phyloP scores from a whole-genome alignment of 2,888 invertebrate genomes.

The Chloroclysta siterata region DNA sequence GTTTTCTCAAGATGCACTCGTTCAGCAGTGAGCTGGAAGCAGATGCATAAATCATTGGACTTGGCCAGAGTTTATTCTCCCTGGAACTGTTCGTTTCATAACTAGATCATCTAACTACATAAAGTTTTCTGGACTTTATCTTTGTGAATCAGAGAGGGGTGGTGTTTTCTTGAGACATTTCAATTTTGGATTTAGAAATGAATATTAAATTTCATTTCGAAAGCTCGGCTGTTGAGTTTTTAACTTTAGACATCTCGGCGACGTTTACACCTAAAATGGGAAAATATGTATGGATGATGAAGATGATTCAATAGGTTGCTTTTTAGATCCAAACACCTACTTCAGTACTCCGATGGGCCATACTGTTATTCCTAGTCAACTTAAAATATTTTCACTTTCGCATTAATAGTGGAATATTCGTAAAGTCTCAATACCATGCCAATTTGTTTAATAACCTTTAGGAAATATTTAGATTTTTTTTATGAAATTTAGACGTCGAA shows the following conservation, averaged over 20 bases:
- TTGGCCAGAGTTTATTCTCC: constrained; percentile 15
- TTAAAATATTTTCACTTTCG: no score
- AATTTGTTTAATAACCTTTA: background rate
- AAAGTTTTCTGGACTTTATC: constrained; percentile 3
- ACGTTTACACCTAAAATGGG: no score
- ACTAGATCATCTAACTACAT: constrained; percentile 9
- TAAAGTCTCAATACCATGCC: background rate
- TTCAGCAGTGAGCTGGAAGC: constrained; percentile 4
- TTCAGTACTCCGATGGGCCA: no score
- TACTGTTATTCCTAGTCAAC: no score
- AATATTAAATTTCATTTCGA: background rate
- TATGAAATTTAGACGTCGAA: constrained; percentile 31
- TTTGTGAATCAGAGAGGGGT: background rate
- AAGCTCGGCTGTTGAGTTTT: no score
- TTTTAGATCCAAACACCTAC: no score
- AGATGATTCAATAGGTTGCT: background rate
- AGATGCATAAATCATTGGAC: constrained; percentile 15
- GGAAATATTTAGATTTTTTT: background rate
- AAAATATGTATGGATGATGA: no score
- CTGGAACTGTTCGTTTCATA: constrained; percentile 11
- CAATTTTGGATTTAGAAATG: background rate
- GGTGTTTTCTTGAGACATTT: background rate
- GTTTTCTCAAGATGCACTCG: constrained; percentile 10
- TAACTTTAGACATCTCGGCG: no score
- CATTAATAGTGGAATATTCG: no score